Conservation (phyloP, 2,888 invertebrate genomes). For the Cosmia trapezina region DNA sequence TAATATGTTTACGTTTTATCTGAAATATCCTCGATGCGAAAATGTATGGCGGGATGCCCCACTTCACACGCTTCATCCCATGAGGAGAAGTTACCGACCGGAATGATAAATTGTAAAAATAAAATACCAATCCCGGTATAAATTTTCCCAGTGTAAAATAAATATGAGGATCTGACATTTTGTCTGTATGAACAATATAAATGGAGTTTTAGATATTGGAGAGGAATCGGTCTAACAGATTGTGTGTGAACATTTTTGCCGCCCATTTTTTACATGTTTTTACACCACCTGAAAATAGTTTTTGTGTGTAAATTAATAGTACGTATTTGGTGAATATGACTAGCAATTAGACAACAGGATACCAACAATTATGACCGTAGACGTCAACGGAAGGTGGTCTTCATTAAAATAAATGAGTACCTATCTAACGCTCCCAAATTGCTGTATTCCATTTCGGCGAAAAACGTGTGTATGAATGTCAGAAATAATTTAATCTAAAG, state of each 20-base stretch:
- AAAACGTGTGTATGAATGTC: slow-evolving; percentile 25
- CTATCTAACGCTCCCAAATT: slow-evolving; percentile 45
- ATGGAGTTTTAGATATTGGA: slow-evolving; percentile 23
- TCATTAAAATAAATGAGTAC: slow-evolving; percentile 56
- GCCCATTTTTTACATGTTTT: neutral
- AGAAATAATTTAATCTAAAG: slow-evolving; percentile 36
- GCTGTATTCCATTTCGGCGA: slow-evolving; percentile 32
- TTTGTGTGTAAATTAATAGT: slow-evolving; percentile 9
- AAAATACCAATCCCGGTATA: slow-evolving; percentile 61
- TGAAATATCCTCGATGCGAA: slow-evolving; percentile 58
- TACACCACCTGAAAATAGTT: slow-evolving; percentile 5
- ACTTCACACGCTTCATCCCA: slow-evolving; percentile 61
- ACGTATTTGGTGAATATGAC: slow-evolving; percentile 20
- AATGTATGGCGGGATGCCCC: slow-evolving; percentile 58
- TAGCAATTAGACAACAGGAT: slow-evolving; percentile 65
- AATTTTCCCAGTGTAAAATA: slow-evolving; percentile 55
- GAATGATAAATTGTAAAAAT: slow-evolving; percentile 69
- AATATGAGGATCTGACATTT: slow-evolving; percentile 51
- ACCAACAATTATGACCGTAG: slow-evolving; percentile 63
- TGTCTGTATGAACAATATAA: slow-evolving; percentile 32
- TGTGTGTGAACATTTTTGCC: slow-evolving; percentile 17
- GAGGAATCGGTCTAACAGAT: slow-evolving; percentile 10
- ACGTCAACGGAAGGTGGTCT: slow-evolving; percentile 68
- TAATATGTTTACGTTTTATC: slow-evolving; percentile 47
- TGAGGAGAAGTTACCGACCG: slow-evolving; percentile 60